Base-by-base conservation (phyloP, 2,113 vertebrate genomes). In the Glaucidium brasilianum region DNA sequence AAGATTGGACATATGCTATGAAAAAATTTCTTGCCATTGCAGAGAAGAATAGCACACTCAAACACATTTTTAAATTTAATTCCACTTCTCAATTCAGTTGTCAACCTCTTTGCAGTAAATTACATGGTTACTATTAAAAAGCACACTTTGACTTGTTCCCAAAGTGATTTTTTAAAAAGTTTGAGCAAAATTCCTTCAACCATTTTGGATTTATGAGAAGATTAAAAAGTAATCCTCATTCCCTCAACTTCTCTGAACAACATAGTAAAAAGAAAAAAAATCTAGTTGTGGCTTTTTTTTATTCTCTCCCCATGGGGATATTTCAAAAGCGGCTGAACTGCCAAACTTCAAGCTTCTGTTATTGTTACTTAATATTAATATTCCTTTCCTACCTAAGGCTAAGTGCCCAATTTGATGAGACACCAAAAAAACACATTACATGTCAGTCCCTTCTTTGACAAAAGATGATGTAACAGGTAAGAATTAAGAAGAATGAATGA, bases 41-140 rank as follows among this genome's bases (percentile, higher is more conserved):
- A 84, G 85, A 96, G 92, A 97, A 94, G 68, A 93, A 97, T 92
- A 88, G 82, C 77, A 69, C 77, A 85, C 72, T 95, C 89, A 93
- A 92, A 69, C 74, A 81, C 81, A 80, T 93, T 96, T 97, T 96
- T 79, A 94, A 96, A 96, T 95, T 91, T 95, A 92, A 96, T 94
- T 96, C 84, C 39, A 79, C 71, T 95, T 94, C 92, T 94, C 91
- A 96, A 76, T 84, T 90, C 85, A 90, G 68, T 96, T 94, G 91
- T 94, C 92, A 97, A 22, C 69, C 88, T 93, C 92, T 88, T 93
- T 91, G 87, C 79, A 83, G 83, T 93, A 94, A 94, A 95, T 97
- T 93, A 90, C 63, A 68, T 52, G n/a, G 79, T 93, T 88, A 68
- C 90, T 93, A 93, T 95, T 96, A 95, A 96, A 96, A 90, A 95